Conservation (phyloP, 2,113 vertebrate genomes). For the Bombycilla garrulus region DNA sequence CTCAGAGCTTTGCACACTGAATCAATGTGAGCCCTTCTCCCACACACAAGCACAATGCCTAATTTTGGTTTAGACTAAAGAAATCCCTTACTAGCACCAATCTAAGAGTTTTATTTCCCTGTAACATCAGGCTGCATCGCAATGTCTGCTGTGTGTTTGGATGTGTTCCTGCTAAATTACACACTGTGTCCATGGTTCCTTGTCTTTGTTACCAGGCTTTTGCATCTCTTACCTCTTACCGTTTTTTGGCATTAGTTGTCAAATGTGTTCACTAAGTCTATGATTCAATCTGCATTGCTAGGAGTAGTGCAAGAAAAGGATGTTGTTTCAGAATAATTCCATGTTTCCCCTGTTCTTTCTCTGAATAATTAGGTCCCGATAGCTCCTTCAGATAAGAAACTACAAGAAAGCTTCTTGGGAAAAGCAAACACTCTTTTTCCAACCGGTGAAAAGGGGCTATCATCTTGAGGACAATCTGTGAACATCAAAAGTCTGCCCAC, state of each 20-base stretch:
- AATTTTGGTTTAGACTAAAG: background rate
- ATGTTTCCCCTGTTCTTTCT: background rate
- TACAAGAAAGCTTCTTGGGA: background rate
- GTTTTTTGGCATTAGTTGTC: background rate
- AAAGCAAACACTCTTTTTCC: background rate
- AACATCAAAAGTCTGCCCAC: background rate
- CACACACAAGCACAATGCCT: rapidly evolving
- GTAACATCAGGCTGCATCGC: background rate
- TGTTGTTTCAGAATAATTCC: background rate
- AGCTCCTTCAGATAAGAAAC: background rate
- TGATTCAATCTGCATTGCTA: background rate
- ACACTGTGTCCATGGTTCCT: background rate
- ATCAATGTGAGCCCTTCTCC: background rate
- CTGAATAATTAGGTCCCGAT: background rate
- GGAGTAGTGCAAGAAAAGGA: background rate
- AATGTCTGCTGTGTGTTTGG: background rate
- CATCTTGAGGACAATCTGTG: background rate
- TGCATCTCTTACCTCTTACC: background rate
- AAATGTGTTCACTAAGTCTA: background rate
- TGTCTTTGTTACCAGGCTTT: background rate
- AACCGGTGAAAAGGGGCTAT: background rate
- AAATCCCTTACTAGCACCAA: background rate
- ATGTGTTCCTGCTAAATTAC: background rate
- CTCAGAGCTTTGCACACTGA: background rate
- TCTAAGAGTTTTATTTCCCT: background rate